A percentile compares a stretch with the other conserved stretches of the same genome.
Evolutionary conservation across 2,888 invertebrate genomes (phyloP).

Genomic region (Marasmarcha lunaedactyla): DNA sequence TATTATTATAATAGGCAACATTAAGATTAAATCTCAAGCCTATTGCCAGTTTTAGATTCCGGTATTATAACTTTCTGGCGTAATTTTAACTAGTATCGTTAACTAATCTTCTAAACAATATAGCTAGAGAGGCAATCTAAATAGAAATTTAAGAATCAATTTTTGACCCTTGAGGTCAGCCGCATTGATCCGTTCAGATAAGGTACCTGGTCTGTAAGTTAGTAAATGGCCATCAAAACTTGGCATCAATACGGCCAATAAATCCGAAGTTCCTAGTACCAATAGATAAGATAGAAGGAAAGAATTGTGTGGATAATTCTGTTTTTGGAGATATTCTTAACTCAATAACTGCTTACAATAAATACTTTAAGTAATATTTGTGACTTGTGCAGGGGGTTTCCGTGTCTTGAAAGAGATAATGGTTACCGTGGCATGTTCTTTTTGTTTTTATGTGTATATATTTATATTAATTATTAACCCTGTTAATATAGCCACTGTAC

Average conservation of each 20-base stretch:
- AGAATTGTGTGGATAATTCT: slow-evolving; percentile 31
- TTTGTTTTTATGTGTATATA: too few relatives aligned
- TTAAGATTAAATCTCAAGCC: too few relatives aligned
- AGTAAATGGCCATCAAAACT: slow-evolving; percentile 45
- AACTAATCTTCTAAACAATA: slow-evolving; percentile 23
- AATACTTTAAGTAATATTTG: too few relatives aligned
- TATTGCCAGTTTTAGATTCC: too few relatives aligned
- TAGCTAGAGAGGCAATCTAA: slow-evolving; percentile 13
- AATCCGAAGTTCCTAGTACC: slow-evolving; percentile 51
- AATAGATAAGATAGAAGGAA: slow-evolving; percentile 43
- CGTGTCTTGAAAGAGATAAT: too few relatives aligned
- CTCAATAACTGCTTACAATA: too few relatives aligned
- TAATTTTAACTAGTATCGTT: slow-evolving; percentile 18
- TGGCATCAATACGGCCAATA: slow-evolving; percentile 55
- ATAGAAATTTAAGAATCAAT: slow-evolving; percentile 62
- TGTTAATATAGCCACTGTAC: too few relatives aligned
- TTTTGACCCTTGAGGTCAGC: slow-evolving; percentile 50
- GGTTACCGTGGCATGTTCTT: too few relatives aligned
- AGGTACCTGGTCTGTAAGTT: slow-evolving; percentile 25
- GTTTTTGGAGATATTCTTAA: slow-evolving; percentile 19
- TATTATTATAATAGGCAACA: too few relatives aligned
- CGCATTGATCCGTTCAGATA: slow-evolving; percentile 35
- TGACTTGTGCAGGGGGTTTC: too few relatives aligned
- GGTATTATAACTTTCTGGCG: background rate
- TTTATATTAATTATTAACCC: too few relatives aligned